Evolutionary conservation across 2,113 vertebrate genomes (phyloP).

Genomic region (Nicator chloris): DNA sequence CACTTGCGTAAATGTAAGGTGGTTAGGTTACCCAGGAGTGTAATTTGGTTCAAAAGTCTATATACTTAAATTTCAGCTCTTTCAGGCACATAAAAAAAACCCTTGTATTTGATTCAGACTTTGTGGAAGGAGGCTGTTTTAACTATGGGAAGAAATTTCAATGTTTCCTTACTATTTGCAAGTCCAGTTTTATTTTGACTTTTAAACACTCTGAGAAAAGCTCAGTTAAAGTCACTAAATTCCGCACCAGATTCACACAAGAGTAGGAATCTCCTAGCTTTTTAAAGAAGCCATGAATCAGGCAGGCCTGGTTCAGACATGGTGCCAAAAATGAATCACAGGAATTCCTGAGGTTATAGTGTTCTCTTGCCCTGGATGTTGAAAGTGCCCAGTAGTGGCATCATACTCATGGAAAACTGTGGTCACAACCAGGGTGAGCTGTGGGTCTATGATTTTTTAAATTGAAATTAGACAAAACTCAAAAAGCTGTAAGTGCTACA

Average conservation of each 20-base stretch:
- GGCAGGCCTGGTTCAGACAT: neutral
- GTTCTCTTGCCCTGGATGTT: neutral
- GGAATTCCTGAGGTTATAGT: neutral
- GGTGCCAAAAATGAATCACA: neutral
- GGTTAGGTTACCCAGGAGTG: neutral
- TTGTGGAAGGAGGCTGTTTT: neutral
- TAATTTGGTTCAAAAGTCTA: neutral
- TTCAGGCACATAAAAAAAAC: neutral
- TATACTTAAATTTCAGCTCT: neutral
- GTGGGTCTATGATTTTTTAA: neutral
- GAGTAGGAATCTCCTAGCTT: neutral
- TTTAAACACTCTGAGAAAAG: neutral
- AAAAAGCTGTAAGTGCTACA: neutral
- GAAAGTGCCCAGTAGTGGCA: neutral
- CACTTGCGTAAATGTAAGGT: neutral
- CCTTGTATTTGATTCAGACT: neutral
- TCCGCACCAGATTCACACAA: neutral
- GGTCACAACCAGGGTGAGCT: neutral
- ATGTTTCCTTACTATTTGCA: neutral
- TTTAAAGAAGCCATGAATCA: neutral
- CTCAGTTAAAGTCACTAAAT: neutral
- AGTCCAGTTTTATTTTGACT: neutral
- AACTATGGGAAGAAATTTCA: neutral
- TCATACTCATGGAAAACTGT: neutral
- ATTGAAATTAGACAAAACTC: neutral